Conservation (phyloP, 1,140 invertebrate genomes). For the Mercenaria mercenaria region DNA sequence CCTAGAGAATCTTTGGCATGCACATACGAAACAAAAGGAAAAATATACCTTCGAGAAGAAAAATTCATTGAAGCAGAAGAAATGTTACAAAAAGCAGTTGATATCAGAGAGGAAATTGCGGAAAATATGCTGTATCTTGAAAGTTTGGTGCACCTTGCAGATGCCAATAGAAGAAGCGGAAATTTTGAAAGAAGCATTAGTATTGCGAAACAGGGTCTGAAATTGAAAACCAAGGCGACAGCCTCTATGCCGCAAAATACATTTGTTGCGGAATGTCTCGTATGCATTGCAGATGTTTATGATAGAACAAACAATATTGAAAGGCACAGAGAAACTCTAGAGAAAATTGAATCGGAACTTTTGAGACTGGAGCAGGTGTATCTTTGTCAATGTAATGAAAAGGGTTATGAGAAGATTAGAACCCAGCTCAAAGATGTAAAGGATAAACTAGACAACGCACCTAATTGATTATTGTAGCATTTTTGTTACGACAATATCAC, state of each 20-base stretch:
- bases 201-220: constrained; percentile 17
- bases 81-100: constrained; percentile 34
- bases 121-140: constrained; percentile 18
- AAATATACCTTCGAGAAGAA: not conserved
- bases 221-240: not conserved
- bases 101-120: not conserved
- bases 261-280: constrained; percentile 35
- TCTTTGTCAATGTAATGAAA: constrained; percentile 21
- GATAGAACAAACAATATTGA: not conserved
- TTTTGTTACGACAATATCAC: too few species aligned
- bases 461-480: too few species aligned
- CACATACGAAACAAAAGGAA: constrained; percentile 52
- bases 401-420: not conserved
- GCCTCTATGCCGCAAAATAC: constrained; percentile 29
- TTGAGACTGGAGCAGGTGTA: constrained; percentile 30
- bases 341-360: constrained; percentile 44
- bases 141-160: constrained; percentile 49
- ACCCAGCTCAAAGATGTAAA: not conserved
- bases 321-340: constrained; percentile 24
- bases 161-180: not conserved
- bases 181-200: not conserved
- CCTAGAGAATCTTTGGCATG: not conserved
- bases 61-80: constrained; percentile 12
- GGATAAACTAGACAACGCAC: not conserved
- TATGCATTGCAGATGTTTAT: constrained; percentile 47